Base-by-base conservation (phyloP, 2,797 vertebrate genomes). In the Danio albolineatus region DNA sequence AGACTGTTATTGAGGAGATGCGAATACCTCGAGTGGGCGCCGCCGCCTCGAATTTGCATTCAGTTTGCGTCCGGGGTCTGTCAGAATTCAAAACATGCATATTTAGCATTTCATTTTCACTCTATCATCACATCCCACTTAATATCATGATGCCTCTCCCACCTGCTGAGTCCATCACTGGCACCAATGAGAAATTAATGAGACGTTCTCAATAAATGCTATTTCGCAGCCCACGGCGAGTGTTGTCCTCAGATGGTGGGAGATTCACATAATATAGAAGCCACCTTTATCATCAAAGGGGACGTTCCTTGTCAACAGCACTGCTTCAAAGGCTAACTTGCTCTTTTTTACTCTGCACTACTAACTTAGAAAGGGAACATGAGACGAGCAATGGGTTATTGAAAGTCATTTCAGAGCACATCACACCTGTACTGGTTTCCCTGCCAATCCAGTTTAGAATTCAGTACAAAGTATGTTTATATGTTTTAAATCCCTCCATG, bases 101-200 rank as follows among this genome's bases (percentile, higher is more conserved):
- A 67, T 76, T 71, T 80, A 65, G 59, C 54, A 43, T 57, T 80
- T 80, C 19, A 36, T 72, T 76, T 54, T 71, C 49, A 64, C 49
- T 62, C 38, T 44, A 43, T 71, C 61, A 65, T 70, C 67, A 65
- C 70, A 66, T 53, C 60, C 67, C 75, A 49, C 81, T 66, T 53
- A 79, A 79, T 64, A 79, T 73, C 59, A 79, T 13, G 4, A 64
- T 19, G 49, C 59, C 48, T 36, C 39, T 72, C 76, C 76, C 70
- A 82, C 81, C 75, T 79, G 64, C 76, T 69, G 76, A 74, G 76
- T 73, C 56, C 44, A 57, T 67, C 64, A 69, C 38, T 19, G 61
- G n/a, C 43, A 64, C 62, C 56, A 46, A 56, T 57, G 76, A 67
- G 77, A 71, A 83, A 71, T 75, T 83, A 78, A 82, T 72, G 76